A percentile compares a stretch with the other conserved stretches of the same genome.
Evolutionary conservation across 2,888 invertebrate genomes (phyloP).

Genomic region (Andrena dorsata): DNA sequence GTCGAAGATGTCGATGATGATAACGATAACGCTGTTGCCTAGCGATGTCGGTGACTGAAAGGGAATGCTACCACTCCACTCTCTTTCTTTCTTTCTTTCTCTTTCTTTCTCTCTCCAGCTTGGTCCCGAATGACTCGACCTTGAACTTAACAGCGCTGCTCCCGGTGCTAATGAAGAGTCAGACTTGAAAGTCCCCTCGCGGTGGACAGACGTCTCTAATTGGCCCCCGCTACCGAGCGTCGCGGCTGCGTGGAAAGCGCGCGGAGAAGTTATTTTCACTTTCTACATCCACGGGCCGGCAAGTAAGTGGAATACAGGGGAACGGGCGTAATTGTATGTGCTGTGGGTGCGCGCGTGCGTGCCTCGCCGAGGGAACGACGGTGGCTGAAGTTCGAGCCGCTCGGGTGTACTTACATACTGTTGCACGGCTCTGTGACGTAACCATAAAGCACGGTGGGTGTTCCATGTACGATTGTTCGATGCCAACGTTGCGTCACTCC

Average conservation of each 20-base stretch:
- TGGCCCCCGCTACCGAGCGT: constrained; percentile 35
- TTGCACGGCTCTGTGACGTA: constrained; percentile 44
- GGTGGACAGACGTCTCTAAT: constrained; percentile 54
- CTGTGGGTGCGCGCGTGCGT: not conserved
- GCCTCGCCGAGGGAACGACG: constrained; percentile 23
- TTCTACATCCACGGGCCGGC: constrained; percentile 42
- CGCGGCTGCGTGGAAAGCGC: constrained; percentile 23
- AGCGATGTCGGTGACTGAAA: constrained; percentile 43
- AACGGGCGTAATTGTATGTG: constrained; percentile 16
- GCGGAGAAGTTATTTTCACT: constrained; percentile 66
- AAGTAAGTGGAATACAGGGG: constrained; percentile 14
- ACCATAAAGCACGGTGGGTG: constrained; percentile 54
- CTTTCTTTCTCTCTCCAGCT: constrained; percentile 21
- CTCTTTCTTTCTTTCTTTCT: constrained; percentile 9
- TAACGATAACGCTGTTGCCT: constrained; percentile 15
- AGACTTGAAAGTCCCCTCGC: constrained; percentile 36
- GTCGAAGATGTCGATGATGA: constrained; percentile 39
- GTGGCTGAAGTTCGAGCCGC: constrained; percentile 40
- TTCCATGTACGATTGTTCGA: constrained; percentile 59
- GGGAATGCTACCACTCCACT: constrained; percentile 18
- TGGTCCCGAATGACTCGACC: constrained; percentile 48
- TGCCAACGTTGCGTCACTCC: constrained; percentile 52
- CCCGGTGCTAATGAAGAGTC: constrained; percentile 63
- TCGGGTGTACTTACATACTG: constrained; percentile 12
- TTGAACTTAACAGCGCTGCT: constrained; percentile 64